Percentiles rank a stretch among this genome's conserved stretches.
phyloP scores from a whole-genome alignment of 1,140 invertebrate genomes.

The Cyrtorhinus lividipennis region DNA sequence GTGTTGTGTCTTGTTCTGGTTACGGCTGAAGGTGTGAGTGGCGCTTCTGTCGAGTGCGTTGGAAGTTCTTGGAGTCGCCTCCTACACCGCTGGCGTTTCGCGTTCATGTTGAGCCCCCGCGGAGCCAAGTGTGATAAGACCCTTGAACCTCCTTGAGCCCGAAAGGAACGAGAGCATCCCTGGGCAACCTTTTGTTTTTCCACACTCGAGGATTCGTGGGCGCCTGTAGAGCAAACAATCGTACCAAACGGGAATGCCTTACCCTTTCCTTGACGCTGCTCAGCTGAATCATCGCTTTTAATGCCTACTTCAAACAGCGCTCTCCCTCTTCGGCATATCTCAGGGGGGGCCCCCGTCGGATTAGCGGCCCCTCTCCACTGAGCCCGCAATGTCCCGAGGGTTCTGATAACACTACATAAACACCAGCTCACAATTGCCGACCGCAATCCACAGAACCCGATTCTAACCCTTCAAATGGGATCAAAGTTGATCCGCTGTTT shows the following conservation, averaged over 20 bases:
- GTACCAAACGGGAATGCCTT: too few relatives aligned
- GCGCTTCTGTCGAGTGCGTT: too few relatives aligned
- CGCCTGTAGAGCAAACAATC: constrained; percentile 12
- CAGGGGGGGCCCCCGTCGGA: neutral
- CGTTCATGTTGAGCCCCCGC: too few relatives aligned
- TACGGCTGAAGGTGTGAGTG: too few relatives aligned
- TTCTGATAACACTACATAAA: constrained; percentile 14
- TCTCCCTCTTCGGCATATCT: neutral
- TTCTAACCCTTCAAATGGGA: neutral
- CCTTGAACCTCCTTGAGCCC: neutral
- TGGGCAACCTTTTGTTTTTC: constrained; percentile 10
- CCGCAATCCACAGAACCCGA: neutral
- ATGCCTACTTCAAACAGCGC: constrained; percentile 19
- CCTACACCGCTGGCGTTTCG: too few relatives aligned
- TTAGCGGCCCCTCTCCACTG: constrained; percentile 5
- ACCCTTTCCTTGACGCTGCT: neutral
- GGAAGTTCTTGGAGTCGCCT: too few relatives aligned
- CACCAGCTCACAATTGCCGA: neutral
- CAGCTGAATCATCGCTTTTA: constrained; percentile 19
- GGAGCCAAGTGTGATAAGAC: neutral
- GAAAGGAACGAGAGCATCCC: neutral
- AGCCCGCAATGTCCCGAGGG: constrained; percentile 2
- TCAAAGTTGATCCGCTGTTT: neutral
- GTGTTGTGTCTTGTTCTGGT: too few relatives aligned
- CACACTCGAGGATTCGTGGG: constrained; percentile 15